Percentiles rank a stretch among this genome's conserved stretches.
Conservation (phyloP, 2,888 invertebrate species). For the Pherbina coryleti region DNA sequence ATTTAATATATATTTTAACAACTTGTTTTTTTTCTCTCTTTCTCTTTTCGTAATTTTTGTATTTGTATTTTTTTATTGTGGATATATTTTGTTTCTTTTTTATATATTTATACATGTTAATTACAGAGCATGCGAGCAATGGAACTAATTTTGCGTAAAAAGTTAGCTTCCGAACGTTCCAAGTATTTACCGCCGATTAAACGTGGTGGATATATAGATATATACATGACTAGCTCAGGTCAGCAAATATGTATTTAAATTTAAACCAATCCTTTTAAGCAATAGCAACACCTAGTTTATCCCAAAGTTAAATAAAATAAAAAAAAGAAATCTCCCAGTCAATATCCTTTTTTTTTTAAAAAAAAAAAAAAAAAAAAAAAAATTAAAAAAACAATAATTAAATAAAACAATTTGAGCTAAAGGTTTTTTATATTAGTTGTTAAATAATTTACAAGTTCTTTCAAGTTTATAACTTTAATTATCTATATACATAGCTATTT, state of each 20-base stretch:
- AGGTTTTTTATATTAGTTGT: too few species aligned
- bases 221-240: slow-evolving; percentile 91
- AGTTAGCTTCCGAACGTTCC: slow-evolving; percentile 80
- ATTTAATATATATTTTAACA: neutral
- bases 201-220: slow-evolving; percentile 85
- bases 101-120: slow-evolving; percentile 33
- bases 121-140: slow-evolving; percentile 80
- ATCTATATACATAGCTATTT: neutral
- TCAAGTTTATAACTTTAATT: neutral
- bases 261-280: neutral
- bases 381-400: too few species aligned
- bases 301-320: neutral
- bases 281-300: too few species aligned
- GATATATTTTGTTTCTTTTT: slow-evolving; percentile 30
- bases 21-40: neutral
- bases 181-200: slow-evolving; percentile 86
- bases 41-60: neutral
- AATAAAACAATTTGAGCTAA: too few species aligned
- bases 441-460: neutral
- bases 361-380: too few species aligned
- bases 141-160: slow-evolving; percentile 81
- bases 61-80: slow-evolving; percentile 20
- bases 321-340: neutral
- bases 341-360: too few species aligned
- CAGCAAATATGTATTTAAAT: slow-evolving; percentile 64